These are phyloP conservation scores for Tricholauxania praeusta DNA, from an alignment of 2,888 invertebrate genomes.

Conservation along the genomic window DNA sequence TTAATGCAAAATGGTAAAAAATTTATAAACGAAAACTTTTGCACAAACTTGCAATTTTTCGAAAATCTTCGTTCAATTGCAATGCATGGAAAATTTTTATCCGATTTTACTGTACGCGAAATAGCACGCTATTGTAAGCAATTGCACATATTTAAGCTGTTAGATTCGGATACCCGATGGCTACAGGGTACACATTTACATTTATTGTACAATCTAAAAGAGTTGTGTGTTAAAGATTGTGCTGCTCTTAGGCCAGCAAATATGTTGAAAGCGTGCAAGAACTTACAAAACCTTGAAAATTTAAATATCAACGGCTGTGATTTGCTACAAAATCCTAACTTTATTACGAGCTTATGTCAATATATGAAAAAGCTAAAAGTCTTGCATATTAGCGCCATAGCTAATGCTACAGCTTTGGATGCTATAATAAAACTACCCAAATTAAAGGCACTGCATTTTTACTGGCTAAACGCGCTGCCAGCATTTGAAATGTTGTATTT, in stretches of 20 bases:
- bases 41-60: conserved; percentile 45
- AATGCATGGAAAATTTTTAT: conserved; percentile 45
- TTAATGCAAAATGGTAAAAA: conserved; percentile 44
- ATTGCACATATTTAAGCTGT: conserved; percentile 37
- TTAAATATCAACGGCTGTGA: conserved; percentile 46
- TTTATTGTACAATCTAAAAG: conserved; percentile 40
- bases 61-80: conserved; percentile 35
- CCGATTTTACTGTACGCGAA: conserved; percentile 43
- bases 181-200: conserved; percentile 43
- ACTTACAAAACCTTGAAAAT: conserved; percentile 25
- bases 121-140: conserved; percentile 44
- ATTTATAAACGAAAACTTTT: conserved; percentile 45
- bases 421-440: conserved; percentile 39
- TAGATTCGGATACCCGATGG: conserved; percentile 45
- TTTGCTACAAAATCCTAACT: conserved; percentile 38
- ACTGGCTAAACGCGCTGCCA: conserved; percentile 40
- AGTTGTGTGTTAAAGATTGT: conserved; percentile 44
- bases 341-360: conserved; percentile 40
- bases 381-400: conserved; percentile 44
- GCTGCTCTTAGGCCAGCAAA: conserved; percentile 39
- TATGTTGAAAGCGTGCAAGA: conserved; percentile 32
- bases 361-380: conserved; percentile 28
- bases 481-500: conserved; percentile 31
- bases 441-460: conserved; percentile 43
- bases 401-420: conserved; percentile 31